Percentiles rank a stretch among this genome's conserved stretches.
Evolutionary conservation across 1,140 invertebrate species (phyloP).

Genomic region (Drosophila lini): DNA sequence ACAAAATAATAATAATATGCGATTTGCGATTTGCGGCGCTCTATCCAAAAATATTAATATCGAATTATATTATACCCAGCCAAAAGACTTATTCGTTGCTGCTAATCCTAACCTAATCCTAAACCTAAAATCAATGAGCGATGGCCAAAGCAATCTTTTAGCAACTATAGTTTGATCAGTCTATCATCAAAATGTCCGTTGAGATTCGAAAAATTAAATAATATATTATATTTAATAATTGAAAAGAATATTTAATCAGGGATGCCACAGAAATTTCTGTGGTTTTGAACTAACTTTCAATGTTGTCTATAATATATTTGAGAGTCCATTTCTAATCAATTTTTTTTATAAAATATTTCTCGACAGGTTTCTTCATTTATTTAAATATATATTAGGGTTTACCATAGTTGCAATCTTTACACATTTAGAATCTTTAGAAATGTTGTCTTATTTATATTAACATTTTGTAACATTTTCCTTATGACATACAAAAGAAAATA

Average conservation of each 20-base stretch:
- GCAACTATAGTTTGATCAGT: background rate
- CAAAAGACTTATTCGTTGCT: slow-evolving; percentile 75
- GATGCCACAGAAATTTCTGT: background rate
- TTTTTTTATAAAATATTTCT: too few relatives aligned
- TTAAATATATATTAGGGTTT: too few relatives aligned
- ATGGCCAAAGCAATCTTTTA: background rate
- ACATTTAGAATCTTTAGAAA: too few relatives aligned
- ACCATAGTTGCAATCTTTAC: too few relatives aligned
- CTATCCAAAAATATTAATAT: slow-evolving; percentile 40
- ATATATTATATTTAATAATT: background rate
- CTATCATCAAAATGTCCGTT: background rate
- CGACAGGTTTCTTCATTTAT: too few relatives aligned
- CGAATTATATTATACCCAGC: slow-evolving; percentile 54
- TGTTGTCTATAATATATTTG: too few relatives aligned
- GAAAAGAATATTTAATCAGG: background rate
- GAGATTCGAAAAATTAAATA: background rate
- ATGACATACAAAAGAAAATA: too few relatives aligned
- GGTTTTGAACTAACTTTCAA: background rate
- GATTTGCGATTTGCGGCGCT: slow-evolving; percentile 46
- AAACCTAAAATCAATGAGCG: slow-evolving; percentile 30
- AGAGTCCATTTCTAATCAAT: background rate
- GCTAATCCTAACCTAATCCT: slow-evolving; percentile 59
- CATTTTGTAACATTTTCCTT: background rate
- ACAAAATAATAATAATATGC: slow-evolving; percentile 11
- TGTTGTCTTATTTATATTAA: too few relatives aligned